phyloP scores from a whole-genome alignment of 2,113 vertebrate species.

The Cynopterus brachyotis region DNA sequence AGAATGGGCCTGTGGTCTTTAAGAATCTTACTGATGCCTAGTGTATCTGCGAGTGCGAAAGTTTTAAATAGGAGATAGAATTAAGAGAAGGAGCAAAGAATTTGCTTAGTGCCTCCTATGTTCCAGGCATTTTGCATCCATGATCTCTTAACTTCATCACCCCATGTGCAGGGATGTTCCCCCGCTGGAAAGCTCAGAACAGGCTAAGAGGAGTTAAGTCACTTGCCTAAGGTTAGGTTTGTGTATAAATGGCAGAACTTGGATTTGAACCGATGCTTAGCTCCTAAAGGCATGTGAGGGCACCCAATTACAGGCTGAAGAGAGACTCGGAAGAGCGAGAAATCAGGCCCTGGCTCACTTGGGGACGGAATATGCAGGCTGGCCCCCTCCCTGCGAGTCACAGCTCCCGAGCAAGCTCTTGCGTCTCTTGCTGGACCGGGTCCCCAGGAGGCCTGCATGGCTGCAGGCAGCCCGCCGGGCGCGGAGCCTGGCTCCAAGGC shows the following conservation, averaged over 20 bases:
- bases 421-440: background rate
- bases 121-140: background rate
- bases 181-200: background rate
- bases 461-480: background rate
- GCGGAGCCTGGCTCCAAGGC: background rate
- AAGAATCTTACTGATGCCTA: background rate
- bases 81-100: background rate
- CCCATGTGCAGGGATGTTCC: background rate
- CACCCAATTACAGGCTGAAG: background rate
- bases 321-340: background rate
- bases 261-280: background rate
- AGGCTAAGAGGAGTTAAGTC: background rate
- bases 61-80: conserved; percentile 11
- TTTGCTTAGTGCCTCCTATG: background rate
- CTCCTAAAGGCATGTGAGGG: background rate
- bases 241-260: background rate
- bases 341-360: background rate
- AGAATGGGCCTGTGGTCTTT: background rate
- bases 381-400: background rate
- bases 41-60: background rate
- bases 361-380: background rate
- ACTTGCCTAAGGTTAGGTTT: background rate
- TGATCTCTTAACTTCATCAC: background rate
- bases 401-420: background rate
- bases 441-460: background rate